Conservation (phyloP, 2,113 vertebrate genomes). For the Toxostoma redivivum region DNA sequence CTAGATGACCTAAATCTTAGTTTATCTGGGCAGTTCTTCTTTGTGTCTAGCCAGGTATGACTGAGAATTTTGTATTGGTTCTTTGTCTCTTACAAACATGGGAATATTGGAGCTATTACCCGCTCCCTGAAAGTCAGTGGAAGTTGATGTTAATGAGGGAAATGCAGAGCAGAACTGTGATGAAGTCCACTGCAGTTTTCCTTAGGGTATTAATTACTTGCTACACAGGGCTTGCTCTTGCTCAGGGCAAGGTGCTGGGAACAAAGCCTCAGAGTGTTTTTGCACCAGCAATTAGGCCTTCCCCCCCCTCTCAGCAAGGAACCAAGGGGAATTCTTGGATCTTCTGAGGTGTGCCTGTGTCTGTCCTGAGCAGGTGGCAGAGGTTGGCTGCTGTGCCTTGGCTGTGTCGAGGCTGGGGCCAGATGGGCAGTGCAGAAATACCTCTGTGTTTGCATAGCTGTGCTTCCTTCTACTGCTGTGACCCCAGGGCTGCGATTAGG, state of each 20-base stretch:
- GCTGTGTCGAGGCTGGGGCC: background rate
- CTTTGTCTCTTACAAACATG: background rate
- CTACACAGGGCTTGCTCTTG: background rate
- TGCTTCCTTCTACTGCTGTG: background rate
- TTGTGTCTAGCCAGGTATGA: background rate
- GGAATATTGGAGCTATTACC: background rate
- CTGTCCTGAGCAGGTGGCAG: background rate
- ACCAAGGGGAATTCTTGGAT: background rate
- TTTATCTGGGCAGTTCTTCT: background rate
- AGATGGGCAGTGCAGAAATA: background rate
- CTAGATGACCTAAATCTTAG: background rate
- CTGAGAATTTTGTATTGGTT: background rate
- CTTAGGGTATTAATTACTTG: constrained; percentile 35
- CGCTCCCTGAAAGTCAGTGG: background rate
- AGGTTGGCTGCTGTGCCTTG: background rate
- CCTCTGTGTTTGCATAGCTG: rapidly evolving
- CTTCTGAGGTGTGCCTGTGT: background rate
- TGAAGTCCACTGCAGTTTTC: background rate
- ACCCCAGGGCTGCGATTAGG: background rate
- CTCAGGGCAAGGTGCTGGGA: background rate
- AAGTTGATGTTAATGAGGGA: background rate
- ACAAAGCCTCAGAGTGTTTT: background rate
- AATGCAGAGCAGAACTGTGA: background rate
- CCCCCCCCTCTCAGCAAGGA: background rate
- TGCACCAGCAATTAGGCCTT: background rate